These are phyloP conservation scores for Blastobasis adustella DNA, from an alignment of 2,888 invertebrate species.

Conservation along the genomic window DNA sequence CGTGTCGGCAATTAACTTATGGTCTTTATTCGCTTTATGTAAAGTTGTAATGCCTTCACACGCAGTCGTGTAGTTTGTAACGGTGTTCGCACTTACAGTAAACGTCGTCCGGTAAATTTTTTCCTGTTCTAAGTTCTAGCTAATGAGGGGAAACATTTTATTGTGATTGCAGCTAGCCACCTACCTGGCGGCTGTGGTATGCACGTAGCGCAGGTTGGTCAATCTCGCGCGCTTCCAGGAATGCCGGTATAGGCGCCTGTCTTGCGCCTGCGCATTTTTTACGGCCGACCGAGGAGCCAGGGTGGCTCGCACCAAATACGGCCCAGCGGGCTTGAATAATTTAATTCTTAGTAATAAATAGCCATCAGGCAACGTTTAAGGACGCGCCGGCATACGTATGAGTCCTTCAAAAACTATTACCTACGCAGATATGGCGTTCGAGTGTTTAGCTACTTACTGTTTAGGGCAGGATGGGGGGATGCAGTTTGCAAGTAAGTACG, in stretches of 20 bases:
- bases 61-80: no score
- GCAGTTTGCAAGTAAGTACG: neutral
- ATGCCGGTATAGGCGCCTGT: conserved; percentile 5
- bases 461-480: neutral
- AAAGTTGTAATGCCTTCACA: no score
- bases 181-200: neutral
- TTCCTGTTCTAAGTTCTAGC: no score
- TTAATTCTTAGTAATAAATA: neutral
- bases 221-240: conserved; percentile 18
- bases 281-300: neutral
- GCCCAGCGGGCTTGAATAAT: neutral
- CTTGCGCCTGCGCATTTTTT: neutral
- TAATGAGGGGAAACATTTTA: no score
- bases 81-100: no score
- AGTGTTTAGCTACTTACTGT: no score
- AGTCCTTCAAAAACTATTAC: neutral
- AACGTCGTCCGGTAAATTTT: no score
- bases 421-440: no score
- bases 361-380: neutral
- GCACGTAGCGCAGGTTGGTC: conserved; percentile 15
- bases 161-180: no score
- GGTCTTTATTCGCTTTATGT: no score
- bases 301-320: neutral
- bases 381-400: neutral
- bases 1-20: no score